Evolutionary conservation across 2,113 vertebrate genomes (phyloP), one percentile per base, ranked within the genome.

Genomic region (Suncus etruscus): DNA sequence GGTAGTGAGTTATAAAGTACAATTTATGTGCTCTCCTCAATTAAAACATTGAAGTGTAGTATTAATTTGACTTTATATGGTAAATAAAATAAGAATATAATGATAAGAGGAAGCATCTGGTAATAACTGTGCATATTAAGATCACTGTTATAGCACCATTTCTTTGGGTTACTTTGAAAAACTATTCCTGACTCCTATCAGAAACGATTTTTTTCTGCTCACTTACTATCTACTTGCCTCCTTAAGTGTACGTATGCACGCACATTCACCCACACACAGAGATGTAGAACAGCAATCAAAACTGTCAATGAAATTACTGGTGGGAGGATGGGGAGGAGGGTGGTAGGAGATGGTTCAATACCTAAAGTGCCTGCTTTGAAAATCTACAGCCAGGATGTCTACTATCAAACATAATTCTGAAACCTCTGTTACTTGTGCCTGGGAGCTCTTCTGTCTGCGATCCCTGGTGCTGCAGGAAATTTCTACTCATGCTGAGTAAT

Each of bases 21-120:
- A 32, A 25, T 7, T 68, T 69, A 83, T 24, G 58, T 54, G 29
- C n/a, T 91, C 32, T 22, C 58, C 31, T 86, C 22, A 81, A 2
- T 31, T 82, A 25, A 58, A 80, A 80, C 76, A 15, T 3, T 32
- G n/a, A 76, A 31, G 7, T 3, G 0, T 32, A 51, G 22, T 77
- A 22, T 65, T 84, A 22, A 65, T 89, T 86, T 79, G 69, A 31
- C 15, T 68, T 84, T 63, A 58, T 47, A 76, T 87, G 77, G 27
- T 54, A 75, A 82, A 68, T 69, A 16, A 84, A 83, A 73, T 51
- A 47, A 25, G 27, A 61, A 48, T 73, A 70, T 68, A 86, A 22
- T 51, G 29, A 51, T 47, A 51, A 58, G 22, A 20, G 24, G n/a
- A 94, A 47, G 80, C 24, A 15, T 3, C 32, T 39, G 18, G 9